These are phyloP conservation scores for Cyclargus thomasi DNA, from an alignment of 1,140 invertebrate genomes.

Conservation along the genomic window DNA sequence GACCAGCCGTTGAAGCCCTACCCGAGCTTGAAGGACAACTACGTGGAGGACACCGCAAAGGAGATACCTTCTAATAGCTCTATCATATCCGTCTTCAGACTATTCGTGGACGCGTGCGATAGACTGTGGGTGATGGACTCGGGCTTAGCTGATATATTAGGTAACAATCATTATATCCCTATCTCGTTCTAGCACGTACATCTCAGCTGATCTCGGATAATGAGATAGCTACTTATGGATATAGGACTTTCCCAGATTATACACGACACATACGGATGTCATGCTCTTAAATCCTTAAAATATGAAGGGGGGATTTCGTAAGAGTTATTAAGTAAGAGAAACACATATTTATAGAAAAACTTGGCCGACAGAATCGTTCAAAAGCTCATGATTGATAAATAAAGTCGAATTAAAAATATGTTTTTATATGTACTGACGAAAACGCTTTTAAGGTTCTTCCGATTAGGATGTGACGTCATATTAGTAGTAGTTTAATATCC, in stretches of 20 bases:
- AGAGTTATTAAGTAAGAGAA: no score
- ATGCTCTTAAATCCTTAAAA: background rate
- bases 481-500: no score
- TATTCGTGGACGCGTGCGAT: slow-evolving; percentile 81
- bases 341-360: no score
- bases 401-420: no score
- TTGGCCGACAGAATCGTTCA: no score
- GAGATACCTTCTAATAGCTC: slow-evolving; percentile 73
- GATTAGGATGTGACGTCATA: no score
- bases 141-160: slow-evolving; percentile 83
- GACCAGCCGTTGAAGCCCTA: slow-evolving; percentile 81
- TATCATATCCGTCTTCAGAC: slow-evolving; percentile 80
- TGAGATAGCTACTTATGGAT: background rate
- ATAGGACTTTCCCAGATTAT: background rate
- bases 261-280: background rate
- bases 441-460: no score
- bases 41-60: slow-evolving; percentile 68
- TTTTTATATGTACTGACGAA: no score
- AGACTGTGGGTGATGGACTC: slow-evolving; percentile 86
- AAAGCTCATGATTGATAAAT: no score
- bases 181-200: background rate
- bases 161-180: slow-evolving; percentile 43
- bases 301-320: background rate
- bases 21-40: slow-evolving; percentile 80
- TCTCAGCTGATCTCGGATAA: background rate